Conservation (phyloP, 1,140 invertebrate genomes). For the Ips nitidus region DNA sequence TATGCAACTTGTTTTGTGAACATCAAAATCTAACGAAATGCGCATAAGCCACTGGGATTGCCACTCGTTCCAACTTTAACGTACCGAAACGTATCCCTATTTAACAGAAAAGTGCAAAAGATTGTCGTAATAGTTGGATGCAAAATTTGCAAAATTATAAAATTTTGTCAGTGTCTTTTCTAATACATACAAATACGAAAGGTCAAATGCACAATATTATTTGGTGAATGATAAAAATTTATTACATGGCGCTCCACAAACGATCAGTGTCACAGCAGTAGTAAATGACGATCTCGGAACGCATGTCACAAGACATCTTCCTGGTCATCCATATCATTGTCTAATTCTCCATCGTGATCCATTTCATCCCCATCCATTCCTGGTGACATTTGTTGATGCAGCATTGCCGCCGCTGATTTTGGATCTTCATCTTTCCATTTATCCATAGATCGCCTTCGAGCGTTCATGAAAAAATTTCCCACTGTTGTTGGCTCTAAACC, state of each 20-base stretch:
- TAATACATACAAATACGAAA: conserved; percentile 17
- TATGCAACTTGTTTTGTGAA: too few relatives aligned
- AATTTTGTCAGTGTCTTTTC: conserved; percentile 4
- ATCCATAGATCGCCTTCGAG: conserved; percentile 90
- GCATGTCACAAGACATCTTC: conserved; percentile 59
- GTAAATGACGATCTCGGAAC: conserved; percentile 52
- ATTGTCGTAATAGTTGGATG: conserved; percentile 33
- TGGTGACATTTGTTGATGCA: conserved; percentile 52
- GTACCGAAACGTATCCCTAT: neutral
- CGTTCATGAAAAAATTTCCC: conserved; percentile 99
- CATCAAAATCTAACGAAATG: too few relatives aligned
- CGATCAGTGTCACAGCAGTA: conserved; percentile 51
- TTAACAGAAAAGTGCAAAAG: conserved; percentile 22
- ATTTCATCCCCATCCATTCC: conserved; percentile 55
- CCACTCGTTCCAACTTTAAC: neutral
- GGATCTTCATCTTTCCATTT: conserved; percentile 96
- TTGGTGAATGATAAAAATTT: conserved; percentile 44
- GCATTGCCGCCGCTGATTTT: conserved; percentile 50
- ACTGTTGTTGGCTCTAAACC: conserved; percentile 98
- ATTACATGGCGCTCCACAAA: conserved; percentile 41
- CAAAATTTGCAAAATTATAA: conserved; percentile 23
- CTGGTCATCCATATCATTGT: conserved; percentile 51
- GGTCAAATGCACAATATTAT: conserved; percentile 44
- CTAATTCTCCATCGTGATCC: conserved; percentile 53
- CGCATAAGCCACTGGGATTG: too few relatives aligned